Conservation (phyloP, 2,888 invertebrate species). For the Macrophya alboannulata region DNA sequence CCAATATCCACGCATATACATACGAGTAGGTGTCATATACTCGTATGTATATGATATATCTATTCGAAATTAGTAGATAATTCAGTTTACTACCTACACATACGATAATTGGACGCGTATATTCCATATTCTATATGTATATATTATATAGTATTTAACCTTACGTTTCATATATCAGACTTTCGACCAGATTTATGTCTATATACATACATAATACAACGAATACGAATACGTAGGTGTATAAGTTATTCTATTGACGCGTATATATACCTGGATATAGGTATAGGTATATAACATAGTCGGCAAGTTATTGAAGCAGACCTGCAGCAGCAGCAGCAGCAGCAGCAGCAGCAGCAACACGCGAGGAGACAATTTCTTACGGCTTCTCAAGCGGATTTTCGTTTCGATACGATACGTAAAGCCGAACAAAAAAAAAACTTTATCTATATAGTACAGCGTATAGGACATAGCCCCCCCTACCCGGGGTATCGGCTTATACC, state of each 20-base stretch:
- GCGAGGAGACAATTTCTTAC: slow-evolving; percentile 9
- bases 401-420: slow-evolving; percentile 34
- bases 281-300: background rate
- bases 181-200: background rate
- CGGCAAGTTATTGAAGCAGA: background rate
- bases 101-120: background rate
- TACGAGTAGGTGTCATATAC: background rate
- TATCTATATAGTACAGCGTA: background rate
- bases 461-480: background rate
- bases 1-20: background rate
- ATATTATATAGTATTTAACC: too few species aligned
- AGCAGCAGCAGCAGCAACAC: background rate
- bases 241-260: background rate
- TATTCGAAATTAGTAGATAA: background rate
- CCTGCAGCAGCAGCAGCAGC: background rate
- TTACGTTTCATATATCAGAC: background rate
- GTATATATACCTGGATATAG: background rate
- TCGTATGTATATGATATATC: background rate
- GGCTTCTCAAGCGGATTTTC: slow-evolving; percentile 51
- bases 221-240: slow-evolving; percentile 1
- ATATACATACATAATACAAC: background rate
- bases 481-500: background rate
- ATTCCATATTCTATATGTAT: background rate
- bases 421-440: slow-evolving; percentile 28
- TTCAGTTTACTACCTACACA: slow-evolving; percentile 9